Conservation (phyloP, 1,140 invertebrate genomes). For the Drosophila suzukii region DNA sequence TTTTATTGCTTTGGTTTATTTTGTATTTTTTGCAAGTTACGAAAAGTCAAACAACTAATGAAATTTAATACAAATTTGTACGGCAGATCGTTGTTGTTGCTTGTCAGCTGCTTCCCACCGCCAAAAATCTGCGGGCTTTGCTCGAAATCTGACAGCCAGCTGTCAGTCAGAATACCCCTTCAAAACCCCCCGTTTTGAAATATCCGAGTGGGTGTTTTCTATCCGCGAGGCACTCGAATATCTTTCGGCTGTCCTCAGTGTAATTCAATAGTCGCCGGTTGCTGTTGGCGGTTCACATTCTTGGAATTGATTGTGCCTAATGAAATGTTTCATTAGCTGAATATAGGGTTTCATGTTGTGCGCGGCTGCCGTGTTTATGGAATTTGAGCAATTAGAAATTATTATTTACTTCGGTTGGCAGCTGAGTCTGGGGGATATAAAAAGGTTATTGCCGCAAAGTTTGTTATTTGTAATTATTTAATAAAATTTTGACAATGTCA, state of each 20-base stretch:
- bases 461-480: slow-evolving; percentile 7
- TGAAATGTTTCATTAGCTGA: slow-evolving; percentile 75
- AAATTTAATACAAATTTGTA: slow-evolving; percentile 78
- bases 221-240: slow-evolving; percentile 5
- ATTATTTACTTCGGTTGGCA: slow-evolving; percentile 65
- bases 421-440: background rate
- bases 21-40: slow-evolving; percentile 53
- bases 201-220: slow-evolving; percentile 47
- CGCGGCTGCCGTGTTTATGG: slow-evolving; percentile 37
- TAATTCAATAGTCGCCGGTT: slow-evolving; percentile 48
- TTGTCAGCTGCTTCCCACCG: slow-evolving; percentile 64
- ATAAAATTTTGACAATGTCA: background rate
- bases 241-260: slow-evolving; percentile 27
- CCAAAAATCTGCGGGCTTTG: slow-evolving; percentile 54
- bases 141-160: slow-evolving; percentile 73
- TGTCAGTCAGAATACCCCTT: slow-evolving; percentile 63
- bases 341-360: slow-evolving; percentile 68
- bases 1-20: slow-evolving; percentile 25
- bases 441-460: background rate
- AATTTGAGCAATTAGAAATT: slow-evolving; percentile 81
- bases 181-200: slow-evolving; percentile 2
- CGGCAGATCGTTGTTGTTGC: slow-evolving; percentile 22
- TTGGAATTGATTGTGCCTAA: slow-evolving; percentile 76
- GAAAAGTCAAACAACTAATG: slow-evolving; percentile 77
- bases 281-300: slow-evolving; percentile 57